phyloP scores from a whole-genome alignment of 2,113 vertebrate species.

The Puma concolor region DNA sequence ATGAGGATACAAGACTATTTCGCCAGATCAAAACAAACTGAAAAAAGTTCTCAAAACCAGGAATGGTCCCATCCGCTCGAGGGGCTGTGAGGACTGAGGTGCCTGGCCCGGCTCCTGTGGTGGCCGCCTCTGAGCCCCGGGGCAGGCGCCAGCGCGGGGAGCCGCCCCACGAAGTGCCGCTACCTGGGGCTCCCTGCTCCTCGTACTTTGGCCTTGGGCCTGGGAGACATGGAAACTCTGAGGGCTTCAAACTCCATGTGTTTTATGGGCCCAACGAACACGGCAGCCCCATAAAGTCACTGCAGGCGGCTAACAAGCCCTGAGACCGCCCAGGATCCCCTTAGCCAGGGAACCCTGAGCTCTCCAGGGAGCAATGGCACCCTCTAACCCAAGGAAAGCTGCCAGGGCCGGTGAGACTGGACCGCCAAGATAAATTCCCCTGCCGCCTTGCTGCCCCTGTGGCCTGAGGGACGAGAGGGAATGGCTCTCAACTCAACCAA shows the following conservation, averaged over 20 bases:
- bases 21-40: not conserved
- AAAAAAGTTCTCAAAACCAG: not conserved
- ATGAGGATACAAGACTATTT: not conserved
- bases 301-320: not conserved
- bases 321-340: not conserved
- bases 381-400: not conserved
- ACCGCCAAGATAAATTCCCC: not conserved
- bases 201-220: not conserved
- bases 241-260: not conserved
- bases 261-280: not conserved
- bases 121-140: rapidly evolving
- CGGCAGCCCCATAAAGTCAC: not conserved
- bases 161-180: not conserved
- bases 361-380: not conserved
- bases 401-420: rapidly evolving
- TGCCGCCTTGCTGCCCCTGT: rapidly evolving
- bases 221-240: constrained; percentile 24
- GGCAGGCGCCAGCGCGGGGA: rapidly evolving
- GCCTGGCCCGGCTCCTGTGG: rapidly evolving
- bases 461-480: not conserved
- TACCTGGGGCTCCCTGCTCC: not conserved
- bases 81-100: rapidly evolving
- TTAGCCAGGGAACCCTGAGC: not conserved
- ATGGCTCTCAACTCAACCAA: not conserved
- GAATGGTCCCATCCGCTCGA: too few relatives aligned